phyloP scores from a whole-genome alignment of 2,797 vertebrate species.

The Gephyroberyx darwinii region DNA sequence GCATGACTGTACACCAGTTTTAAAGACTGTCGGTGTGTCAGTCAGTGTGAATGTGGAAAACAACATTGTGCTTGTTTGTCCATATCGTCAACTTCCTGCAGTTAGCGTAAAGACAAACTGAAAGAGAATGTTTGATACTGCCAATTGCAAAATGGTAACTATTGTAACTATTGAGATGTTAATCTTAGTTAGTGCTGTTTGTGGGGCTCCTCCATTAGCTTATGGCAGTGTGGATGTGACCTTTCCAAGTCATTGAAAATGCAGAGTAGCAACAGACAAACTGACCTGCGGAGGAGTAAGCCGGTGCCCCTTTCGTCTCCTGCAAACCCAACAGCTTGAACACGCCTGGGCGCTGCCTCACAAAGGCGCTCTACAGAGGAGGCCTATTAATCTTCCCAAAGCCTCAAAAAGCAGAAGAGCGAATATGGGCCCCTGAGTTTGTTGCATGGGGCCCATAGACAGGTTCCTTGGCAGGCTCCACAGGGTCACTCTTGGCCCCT shows the following conservation, averaged over 20 bases:
- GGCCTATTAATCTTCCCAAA: conserved; percentile 84
- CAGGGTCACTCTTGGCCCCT: conserved; percentile 77
- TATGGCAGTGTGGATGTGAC: conserved; percentile 61
- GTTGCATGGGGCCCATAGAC: conserved; percentile 69
- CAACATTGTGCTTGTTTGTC: too few species aligned
- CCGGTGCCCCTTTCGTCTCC: conserved; percentile 75
- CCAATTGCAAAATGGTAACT: not conserved
- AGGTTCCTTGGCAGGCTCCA: conserved; percentile 70
- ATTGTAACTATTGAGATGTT: not conserved
- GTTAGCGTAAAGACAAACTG: not conserved
- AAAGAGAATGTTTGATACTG: not conserved
- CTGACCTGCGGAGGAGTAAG: conserved; percentile 83
- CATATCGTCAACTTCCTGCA: too few species aligned
- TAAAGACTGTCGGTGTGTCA: too few species aligned
- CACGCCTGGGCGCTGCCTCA: conserved; percentile 81
- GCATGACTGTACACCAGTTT: too few species aligned
- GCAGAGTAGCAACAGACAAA: conserved; percentile 70
- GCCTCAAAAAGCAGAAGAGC: conserved; percentile 75
- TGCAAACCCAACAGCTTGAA: conserved; percentile 82
- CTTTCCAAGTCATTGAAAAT: conserved; percentile 76
- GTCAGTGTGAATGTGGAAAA: too few species aligned
- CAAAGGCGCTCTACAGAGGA: conserved; percentile 76
- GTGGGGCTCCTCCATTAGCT: conserved; percentile 24
- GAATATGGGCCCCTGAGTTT: conserved; percentile 67
- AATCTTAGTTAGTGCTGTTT: conserved; percentile 14